phyloP scores from a whole-genome alignment of 2,888 invertebrate species.

The Lordiphosa fenestrarum region DNA sequence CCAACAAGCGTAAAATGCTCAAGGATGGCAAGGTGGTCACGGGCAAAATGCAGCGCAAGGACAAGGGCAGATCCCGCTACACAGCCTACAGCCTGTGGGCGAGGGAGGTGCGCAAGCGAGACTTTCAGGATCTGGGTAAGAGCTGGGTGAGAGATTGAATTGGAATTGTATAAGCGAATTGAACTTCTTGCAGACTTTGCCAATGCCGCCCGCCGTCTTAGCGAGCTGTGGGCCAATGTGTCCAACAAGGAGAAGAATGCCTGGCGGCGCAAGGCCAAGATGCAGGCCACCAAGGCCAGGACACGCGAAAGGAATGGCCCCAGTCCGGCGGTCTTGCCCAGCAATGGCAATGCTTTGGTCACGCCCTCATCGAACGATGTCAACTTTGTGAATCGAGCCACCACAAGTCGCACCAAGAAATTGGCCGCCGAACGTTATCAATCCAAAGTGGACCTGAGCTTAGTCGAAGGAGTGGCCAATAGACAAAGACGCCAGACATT shows the following conservation, averaged over 20 bases:
- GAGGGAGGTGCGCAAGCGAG: slow-evolving; percentile 86
- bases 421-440: slow-evolving; percentile 69
- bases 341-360: slow-evolving; percentile 19
- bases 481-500: slow-evolving; percentile 12
- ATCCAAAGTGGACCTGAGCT: neutral
- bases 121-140: slow-evolving; percentile 65
- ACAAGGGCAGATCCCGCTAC: slow-evolving; percentile 89
- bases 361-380: slow-evolving; percentile 7
- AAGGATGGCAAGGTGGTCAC: slow-evolving; percentile 84
- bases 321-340: slow-evolving; percentile 5
- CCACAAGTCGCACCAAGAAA: slow-evolving; percentile 76
- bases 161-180: no score
- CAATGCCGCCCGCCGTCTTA: slow-evolving; percentile 90
- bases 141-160: neutral
- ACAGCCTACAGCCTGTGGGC: slow-evolving; percentile 97
- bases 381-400: slow-evolving; percentile 73
- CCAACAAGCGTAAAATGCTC: slow-evolving; percentile 87
- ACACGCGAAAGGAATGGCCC: slow-evolving; percentile 44
- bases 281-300: slow-evolving; percentile 63
- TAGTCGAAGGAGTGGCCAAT: slow-evolving; percentile 37
- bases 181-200: slow-evolving; percentile 84
- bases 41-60: slow-evolving; percentile 88
- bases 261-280: slow-evolving; percentile 91
- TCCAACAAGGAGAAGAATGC: slow-evolving; percentile 84
- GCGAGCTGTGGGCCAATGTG: slow-evolving; percentile 94